Percentiles rank a stretch among this genome's conserved stretches.
Evolutionary conservation across 2,888 invertebrate species (phyloP).

Genomic region (Chymomyza amoena): DNA sequence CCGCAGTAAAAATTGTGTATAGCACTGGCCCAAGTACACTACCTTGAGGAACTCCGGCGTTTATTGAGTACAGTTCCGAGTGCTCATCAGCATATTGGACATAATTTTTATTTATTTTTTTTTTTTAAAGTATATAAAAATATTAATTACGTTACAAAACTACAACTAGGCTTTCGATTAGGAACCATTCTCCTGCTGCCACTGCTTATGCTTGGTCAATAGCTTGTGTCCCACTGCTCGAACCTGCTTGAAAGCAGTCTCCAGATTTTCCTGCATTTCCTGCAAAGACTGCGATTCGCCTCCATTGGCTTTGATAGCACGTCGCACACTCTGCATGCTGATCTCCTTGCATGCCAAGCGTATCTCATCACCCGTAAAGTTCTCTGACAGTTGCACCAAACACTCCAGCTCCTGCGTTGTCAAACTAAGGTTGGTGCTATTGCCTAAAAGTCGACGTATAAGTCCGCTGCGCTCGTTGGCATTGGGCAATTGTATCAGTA

Average conservation of each 20-base stretch:
- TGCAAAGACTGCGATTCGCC: slow-evolving; percentile 5
- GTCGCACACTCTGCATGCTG: slow-evolving; percentile 88
- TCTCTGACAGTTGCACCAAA: slow-evolving; percentile 82
- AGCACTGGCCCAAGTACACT: too few species aligned
- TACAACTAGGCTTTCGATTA: slow-evolving; percentile 14
- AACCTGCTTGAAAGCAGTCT: slow-evolving; percentile 71
- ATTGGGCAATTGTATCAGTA: slow-evolving; percentile 89
- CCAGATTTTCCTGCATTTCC: slow-evolving; percentile 44
- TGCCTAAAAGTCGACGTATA: slow-evolving; percentile 82
- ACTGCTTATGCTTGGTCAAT: slow-evolving; percentile 81
- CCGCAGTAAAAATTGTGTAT: too few species aligned
- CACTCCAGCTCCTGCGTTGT: slow-evolving; percentile 68
- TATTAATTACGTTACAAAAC: too few species aligned
- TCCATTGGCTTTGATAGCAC: slow-evolving; percentile 33
- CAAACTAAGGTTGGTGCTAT: slow-evolving; percentile 32
- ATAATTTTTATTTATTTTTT: too few species aligned
- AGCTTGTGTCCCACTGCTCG: slow-evolving; percentile 81
- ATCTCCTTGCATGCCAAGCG: slow-evolving; percentile 93
- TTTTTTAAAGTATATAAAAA: too few species aligned
- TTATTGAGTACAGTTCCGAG: too few species aligned
- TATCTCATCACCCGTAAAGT: slow-evolving; percentile 94
- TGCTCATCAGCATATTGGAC: too few species aligned
- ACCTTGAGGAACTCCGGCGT: too few species aligned
- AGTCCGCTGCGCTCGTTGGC: slow-evolving; percentile 83
- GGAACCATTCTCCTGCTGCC: slow-evolving; percentile 83